A percentile compares a stretch with the other conserved stretches of the same genome.
Conservation (phyloP, 2,888 invertebrate species). For the Drosophila austrosaltans region DNA sequence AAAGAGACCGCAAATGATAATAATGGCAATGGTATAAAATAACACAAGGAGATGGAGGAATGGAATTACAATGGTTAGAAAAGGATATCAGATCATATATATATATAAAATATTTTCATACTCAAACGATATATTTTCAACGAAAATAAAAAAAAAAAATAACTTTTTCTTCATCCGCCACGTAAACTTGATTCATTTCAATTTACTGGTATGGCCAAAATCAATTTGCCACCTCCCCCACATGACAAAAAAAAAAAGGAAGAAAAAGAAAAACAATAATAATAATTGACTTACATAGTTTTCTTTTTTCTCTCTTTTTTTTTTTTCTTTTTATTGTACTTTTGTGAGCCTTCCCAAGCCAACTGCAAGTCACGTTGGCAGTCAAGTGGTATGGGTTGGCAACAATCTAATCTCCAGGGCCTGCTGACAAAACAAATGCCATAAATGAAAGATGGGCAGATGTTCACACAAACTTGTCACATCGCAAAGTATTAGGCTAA, state of each 20-base stretch:
- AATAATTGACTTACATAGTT: slow-evolving; percentile 73
- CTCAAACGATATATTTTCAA: not conserved
- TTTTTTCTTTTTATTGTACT: slow-evolving; percentile 2
- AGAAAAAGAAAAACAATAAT: slow-evolving; percentile 57
- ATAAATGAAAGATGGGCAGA: slow-evolving; percentile 69
- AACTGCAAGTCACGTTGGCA: slow-evolving; percentile 59
- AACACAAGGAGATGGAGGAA: not conserved
- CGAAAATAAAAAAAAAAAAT: not conserved
- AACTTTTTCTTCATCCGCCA: not conserved
- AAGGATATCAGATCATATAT: not conserved
- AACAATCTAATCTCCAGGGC: slow-evolving; percentile 66
- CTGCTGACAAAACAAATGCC: slow-evolving; percentile 72
- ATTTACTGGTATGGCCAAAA: slow-evolving; percentile 49
- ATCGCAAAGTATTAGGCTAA: slow-evolving; percentile 20
- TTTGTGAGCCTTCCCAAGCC: slow-evolving; percentile 16
- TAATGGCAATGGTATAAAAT: not conserved
- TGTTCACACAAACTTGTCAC: slow-evolving; percentile 52
- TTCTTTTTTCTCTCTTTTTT: slow-evolving; percentile 22
- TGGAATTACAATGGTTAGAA: not conserved
- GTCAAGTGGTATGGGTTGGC: slow-evolving; percentile 33
- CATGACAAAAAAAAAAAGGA: not conserved
- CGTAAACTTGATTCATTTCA: slow-evolving; percentile 35
- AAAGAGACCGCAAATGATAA: not conserved
- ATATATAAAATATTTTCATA: not conserved
- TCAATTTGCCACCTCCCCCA: slow-evolving; percentile 41